Evolutionary conservation across 2,888 invertebrate species (phyloP), one percentile per base, ranked within the genome.

Genomic region (Sesamia inferens): DNA sequence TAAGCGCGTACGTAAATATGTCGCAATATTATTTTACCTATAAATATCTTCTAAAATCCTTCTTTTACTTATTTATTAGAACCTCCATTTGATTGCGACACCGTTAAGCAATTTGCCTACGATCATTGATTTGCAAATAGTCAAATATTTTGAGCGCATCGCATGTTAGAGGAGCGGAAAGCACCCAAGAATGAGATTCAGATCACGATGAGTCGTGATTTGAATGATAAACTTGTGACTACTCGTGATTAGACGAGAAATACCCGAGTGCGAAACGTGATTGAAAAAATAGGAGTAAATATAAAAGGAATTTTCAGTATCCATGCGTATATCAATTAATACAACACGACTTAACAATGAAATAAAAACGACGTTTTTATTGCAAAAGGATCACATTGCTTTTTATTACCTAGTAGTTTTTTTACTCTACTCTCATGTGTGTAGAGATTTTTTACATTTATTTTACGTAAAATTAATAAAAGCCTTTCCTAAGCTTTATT

Each of bases 41-140:
- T 24, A 19, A 69, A 24, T 44, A 54, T 44, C 16, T 44, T 55
- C 24, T 5, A n/a, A 74, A 64, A 31, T 73, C 16, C 24, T 19
- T 16, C 14, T 24, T 59, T 66, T 67, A 62, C 48, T 61, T 67
- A 65, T 61, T 51, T 51, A 19, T 19, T 51, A 39, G 42, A 58
- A 24, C 54, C 69, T 68, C 31, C 39, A 62, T 54, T 44, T 71
- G 31, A 62, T 74, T 78, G 72, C 77, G 71, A 73, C 78, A 81
- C 42, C 70, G 74, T 78, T 69, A 68, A 57, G 65, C 76, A 47
- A 74, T 76, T 73, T 69, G 62, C 55, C 54, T 74, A 54, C 22
- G 69, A 74, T 62, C 76, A 77, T 80, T 80, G 81, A 79, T 87
- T 82, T 82, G 71, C 78, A 84, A 87, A 87, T 85, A 82, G 74